phyloP scores from a whole-genome alignment of 2,797 vertebrate genomes.

The Zalophus californianus region DNA sequence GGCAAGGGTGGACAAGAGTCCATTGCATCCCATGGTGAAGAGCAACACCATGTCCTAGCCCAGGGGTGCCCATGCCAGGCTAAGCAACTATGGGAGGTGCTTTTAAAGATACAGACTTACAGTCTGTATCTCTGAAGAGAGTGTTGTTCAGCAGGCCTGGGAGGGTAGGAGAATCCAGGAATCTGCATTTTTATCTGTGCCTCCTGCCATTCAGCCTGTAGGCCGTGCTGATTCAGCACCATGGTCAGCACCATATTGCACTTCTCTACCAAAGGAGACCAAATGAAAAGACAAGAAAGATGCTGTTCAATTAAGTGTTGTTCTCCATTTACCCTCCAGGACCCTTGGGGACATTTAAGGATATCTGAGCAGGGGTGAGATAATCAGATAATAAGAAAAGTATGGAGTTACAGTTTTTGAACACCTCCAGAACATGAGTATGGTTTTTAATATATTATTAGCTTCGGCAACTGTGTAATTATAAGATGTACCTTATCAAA shows the following conservation, averaged over 20 bases:
- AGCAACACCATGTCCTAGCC: not conserved
- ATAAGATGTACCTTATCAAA: not conserved
- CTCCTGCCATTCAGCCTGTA: not conserved
- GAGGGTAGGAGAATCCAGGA: not conserved
- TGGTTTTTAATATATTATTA: not conserved
- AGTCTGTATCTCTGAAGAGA: not conserved
- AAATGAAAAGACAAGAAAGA: not conserved
- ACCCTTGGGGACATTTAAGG: not conserved
- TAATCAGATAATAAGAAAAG: not conserved
- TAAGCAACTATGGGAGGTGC: not conserved
- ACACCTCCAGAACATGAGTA: not conserved
- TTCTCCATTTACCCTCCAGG: not conserved
- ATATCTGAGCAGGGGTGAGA: not conserved
- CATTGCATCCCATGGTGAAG: fast-evolving
- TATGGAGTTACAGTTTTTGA: not conserved
- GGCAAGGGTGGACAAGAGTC: not conserved
- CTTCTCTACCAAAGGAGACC: not conserved
- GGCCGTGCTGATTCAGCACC: not conserved
- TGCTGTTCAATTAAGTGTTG: not conserved
- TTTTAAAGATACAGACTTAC: not conserved
- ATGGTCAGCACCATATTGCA: fast-evolving
- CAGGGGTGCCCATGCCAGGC: fast-evolving
- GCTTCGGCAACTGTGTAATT: not conserved
- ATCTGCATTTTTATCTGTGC: not conserved
- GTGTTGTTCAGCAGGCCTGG: not conserved